phyloP scores from a whole-genome alignment of 2,113 vertebrate species.

The Aspiorhynchus laticeps region DNA sequence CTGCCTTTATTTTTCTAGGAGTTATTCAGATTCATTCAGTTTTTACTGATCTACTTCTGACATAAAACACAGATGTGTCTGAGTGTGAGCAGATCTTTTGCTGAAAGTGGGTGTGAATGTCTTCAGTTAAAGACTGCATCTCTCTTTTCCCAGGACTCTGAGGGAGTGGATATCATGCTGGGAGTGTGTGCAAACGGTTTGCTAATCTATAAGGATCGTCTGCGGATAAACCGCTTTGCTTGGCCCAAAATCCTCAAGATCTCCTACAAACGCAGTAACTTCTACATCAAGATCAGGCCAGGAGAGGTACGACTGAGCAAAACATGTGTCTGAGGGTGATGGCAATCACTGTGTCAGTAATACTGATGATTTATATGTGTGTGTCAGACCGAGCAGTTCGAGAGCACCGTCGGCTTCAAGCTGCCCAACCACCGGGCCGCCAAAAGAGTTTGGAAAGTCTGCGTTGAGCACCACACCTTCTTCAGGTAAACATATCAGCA shows the following conservation, averaged over 20 bases:
- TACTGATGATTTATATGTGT: not conserved
- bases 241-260: conserved; percentile 99
- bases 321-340: not conserved
- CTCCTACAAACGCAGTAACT: conserved; percentile 98
- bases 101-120: not conserved
- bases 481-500: conserved; percentile 83
- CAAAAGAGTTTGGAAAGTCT: conserved; percentile 97
- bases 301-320: conserved; percentile 83
- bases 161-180: conserved; percentile 97
- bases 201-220: conserved; percentile 96
- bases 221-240: conserved; percentile 97
- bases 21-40: no score
- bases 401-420: conserved; percentile 98
- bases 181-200: conserved; percentile 96
- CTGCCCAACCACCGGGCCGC: conserved; percentile 93
- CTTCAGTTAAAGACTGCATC: not conserved
- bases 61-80: not conserved
- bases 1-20: not conserved
- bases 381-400: conserved; percentile 92
- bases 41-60: not conserved
- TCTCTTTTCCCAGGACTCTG: conserved; percentile 84
- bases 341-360: not conserved
- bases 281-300: conserved; percentile 98
- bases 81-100: not conserved
- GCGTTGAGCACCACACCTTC: conserved; percentile 98